These are phyloP conservation scores for Coendou prehensilis DNA, from an alignment of 2,797 vertebrate genomes.

Conservation along the genomic window DNA sequence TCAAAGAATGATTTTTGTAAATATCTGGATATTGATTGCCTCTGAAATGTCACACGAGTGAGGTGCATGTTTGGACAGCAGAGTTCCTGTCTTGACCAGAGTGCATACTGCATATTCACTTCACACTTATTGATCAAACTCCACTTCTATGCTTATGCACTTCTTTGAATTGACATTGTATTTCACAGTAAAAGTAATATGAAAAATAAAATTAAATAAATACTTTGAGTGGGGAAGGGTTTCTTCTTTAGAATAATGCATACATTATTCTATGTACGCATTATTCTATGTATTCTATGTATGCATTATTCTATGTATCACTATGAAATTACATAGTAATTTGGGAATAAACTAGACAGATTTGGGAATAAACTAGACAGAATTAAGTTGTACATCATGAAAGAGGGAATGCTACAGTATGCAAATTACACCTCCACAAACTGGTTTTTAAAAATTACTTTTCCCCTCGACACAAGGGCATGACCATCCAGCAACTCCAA, in stretches of 20 bases:
- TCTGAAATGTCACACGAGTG: background rate
- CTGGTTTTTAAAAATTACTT: background rate
- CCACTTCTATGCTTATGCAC: background rate
- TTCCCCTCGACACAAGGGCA: too few species aligned
- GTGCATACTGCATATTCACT: background rate
- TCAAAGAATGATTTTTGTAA: background rate
- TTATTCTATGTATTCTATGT: too few species aligned
- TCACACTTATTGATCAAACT: constrained; percentile 2
- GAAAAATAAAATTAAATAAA: background rate
- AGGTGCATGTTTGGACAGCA: background rate
- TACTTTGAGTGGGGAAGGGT: background rate
- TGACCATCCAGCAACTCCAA: background rate
- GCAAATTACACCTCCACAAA: background rate
- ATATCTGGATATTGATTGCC: background rate
- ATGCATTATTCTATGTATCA: too few species aligned
- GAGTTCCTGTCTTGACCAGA: background rate
- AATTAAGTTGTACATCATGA: background rate
- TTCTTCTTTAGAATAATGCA: background rate
- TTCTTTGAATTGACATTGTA: background rate
- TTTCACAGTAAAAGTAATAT: constrained; percentile 12
- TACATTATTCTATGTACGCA: too few species aligned
- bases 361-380: background rate
- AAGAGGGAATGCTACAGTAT: background rate
- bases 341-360: background rate
- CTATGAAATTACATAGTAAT: background rate